Evolutionary conservation across 2,888 invertebrate genomes (phyloP), one percentile per base, ranked within the genome.

Genomic region (Drosophila meridionalis): DNA sequence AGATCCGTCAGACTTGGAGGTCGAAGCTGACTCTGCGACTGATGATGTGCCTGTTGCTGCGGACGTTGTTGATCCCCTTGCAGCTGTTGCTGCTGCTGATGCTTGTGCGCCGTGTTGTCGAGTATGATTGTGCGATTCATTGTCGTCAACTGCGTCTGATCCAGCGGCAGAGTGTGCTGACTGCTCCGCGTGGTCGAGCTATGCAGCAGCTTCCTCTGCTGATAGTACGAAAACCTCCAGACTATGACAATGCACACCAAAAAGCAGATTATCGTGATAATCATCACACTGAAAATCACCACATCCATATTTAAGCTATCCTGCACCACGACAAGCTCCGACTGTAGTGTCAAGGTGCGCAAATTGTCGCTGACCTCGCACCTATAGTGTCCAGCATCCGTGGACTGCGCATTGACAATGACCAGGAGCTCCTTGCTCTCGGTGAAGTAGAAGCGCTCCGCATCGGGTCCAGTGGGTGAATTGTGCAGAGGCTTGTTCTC

Each of bases 241-340:
- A 87, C 66, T 64, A 97, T 96, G 57, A 98, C 97, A 8, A 98
- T 98, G n/a, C 96, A 96, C 20, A 98, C 97, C 61, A 98, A 96
- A 93, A 98, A 97, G 92, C 97, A 97, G 47, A 98, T 97, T 0
- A 97, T 96, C 4, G 97, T 97, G 82, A 98, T 97, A 89, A 98
- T 96, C 81, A 98, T 96, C 76, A 98, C 96, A 62, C 98, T 97
- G 69, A 97, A 95, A 68, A 94, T 93, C 2, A 94, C 92, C 20
- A 91, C 79, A 92, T 94, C 83, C 57, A 84, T 82, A 56, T 84
- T 90, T 9, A 86, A 70, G 26, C 83, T 83, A 55, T 91, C 91
- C 70, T 91, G 85, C 5, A 92, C 90, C 34, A 92, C 91, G 14
- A 91, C 63, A 60, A 92, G 67, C 12, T 92, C 92, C 47, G 86